Evolutionary conservation across 2,888 invertebrate genomes (phyloP), one percentile per base, ranked within the genome.

Genomic region (Liopterus haemorrhoidalis): DNA sequence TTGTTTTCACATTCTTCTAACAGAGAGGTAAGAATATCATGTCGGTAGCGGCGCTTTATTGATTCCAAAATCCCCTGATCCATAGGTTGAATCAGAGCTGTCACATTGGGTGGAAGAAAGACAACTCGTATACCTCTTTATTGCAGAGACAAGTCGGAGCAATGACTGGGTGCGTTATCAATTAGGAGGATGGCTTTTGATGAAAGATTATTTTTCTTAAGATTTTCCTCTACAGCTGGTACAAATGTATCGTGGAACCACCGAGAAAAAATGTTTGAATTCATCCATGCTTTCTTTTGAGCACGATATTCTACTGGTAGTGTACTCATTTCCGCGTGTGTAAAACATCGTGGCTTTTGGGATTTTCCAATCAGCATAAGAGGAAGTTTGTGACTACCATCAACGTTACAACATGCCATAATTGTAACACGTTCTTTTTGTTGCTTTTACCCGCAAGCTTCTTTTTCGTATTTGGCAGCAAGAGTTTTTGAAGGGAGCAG

Each of bases 371-470:
- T 54, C 3, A 46, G 25, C 37, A 48, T 39, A 14, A 49, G 30
- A 14, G 49, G 49, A 27, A 56, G 42, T 48, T 55, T 56, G 14
- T 45, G 47, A 11, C 45, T 49, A 6, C 54, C 55, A 16, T 52
- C 44, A 31, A 51, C 52, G 25, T 56, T 57, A 38, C 41, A 43
- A 30, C 54, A 57, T 21, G 51, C 48, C 18, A 52, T 31, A 41
- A 56, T 42, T 21, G 52, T 55, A 19, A 51, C 19, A 11, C 53
- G 41, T 51, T 52, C 52, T 48, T 54, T 54, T 42, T 47, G 51
- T 38, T 37, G 38, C 36, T 52, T 55, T 14, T 42, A 49, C 18
- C 51, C 54, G 31, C 51, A 36, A 21, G 53, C 53, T 12, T 30
- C 15, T 8, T 5, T 27, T 49, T 53, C 49, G 28, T 47, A 45